Evolutionary conservation across 2,113 vertebrate genomes (phyloP), one percentile per base, ranked within the genome.

Genomic region (Hydropotes inermis): DNA sequence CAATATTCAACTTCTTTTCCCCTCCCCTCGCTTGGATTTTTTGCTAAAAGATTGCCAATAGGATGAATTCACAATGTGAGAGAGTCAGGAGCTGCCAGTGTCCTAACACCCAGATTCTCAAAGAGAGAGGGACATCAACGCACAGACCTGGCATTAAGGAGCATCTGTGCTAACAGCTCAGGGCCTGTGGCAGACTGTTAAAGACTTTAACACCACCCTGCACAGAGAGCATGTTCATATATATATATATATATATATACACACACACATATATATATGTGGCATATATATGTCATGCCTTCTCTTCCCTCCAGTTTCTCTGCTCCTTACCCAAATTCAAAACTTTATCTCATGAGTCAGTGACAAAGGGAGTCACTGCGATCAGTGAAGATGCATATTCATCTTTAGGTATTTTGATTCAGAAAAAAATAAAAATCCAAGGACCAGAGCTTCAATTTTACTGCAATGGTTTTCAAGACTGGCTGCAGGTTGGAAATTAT

Each of bases 381-480:
- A 94, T 57, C 0, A 1, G 58, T 86, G 64, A 95, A 97, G 76
- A 19, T 67, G 4, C 14, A 14, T 89, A n/a, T 30, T 50, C 94
- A 96, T 60, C 85, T 55, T 30, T 64, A 97, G 67, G 85, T 28
- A n/a, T 87, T 93, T 96, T 74, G 36, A 96, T 90, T 86, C 33
- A 94, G 52, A 3, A 92, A 84, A 45, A 79, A 92, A 84, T 27
- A 15, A 60, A 52, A 17, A 64, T 52, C 39, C 36, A 94, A 87
- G 39, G 45, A 45, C 47, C 47, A 64, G 76, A 96, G 55, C 47
- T 94, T 94, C 92, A 86, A 39, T 60, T 60, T 81, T 45, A 45
- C 14, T 97, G 23, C 12, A 61, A 17, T 82, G 4, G 2, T 84
- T 94, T 74, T 89, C 39, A 88, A 90, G 11, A 1, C 21, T 74